These are phyloP conservation scores for Epinotia nisella DNA, from an alignment of 2,888 invertebrate species.

Conservation along the genomic window DNA sequence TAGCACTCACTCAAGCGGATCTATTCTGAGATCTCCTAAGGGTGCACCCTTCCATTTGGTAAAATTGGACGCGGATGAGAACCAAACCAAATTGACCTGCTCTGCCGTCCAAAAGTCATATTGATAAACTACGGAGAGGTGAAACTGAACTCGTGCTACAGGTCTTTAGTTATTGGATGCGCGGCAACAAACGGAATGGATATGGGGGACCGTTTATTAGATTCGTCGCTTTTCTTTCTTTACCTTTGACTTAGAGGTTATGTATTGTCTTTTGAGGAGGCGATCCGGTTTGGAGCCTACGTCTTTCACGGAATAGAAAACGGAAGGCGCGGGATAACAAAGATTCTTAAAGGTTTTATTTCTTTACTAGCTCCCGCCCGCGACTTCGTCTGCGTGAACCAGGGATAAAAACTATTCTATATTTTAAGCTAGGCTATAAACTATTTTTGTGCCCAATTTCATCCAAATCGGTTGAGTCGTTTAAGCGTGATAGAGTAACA, in stretches of 20 bases:
- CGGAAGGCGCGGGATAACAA: slow-evolving; percentile 60
- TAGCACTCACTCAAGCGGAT: slow-evolving; percentile 80
- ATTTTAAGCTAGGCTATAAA: no score
- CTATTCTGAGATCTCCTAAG: slow-evolving; percentile 80
- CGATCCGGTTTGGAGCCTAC: slow-evolving; percentile 69
- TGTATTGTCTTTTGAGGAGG: slow-evolving; percentile 76
- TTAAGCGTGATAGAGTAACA: no score
- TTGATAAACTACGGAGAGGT: slow-evolving; percentile 63
- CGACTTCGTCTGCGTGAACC: no score
- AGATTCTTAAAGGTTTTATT: slow-evolving; percentile 49
- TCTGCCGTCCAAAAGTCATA: slow-evolving; percentile 62
- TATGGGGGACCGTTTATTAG: slow-evolving; percentile 78
- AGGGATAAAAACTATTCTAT: no score
- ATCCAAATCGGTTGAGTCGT: no score
- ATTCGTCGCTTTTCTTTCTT: slow-evolving; percentile 80
- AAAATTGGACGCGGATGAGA: slow-evolving; percentile 77
- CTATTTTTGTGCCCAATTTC: no score
- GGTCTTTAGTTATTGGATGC: slow-evolving; percentile 69
- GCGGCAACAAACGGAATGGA: slow-evolving; percentile 78
- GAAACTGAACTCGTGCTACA: slow-evolving; percentile 56
- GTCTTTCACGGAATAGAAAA: slow-evolving; percentile 58
- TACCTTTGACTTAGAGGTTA: slow-evolving; percentile 78
- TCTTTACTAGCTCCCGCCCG: no score
- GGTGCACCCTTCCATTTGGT: slow-evolving; percentile 81
- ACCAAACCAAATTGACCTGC: slow-evolving; percentile 68